Evolutionary conservation across 2,888 invertebrate genomes (phyloP), one percentile per base, ranked within the genome.

Genomic region (Syrphus vitripennis): DNA sequence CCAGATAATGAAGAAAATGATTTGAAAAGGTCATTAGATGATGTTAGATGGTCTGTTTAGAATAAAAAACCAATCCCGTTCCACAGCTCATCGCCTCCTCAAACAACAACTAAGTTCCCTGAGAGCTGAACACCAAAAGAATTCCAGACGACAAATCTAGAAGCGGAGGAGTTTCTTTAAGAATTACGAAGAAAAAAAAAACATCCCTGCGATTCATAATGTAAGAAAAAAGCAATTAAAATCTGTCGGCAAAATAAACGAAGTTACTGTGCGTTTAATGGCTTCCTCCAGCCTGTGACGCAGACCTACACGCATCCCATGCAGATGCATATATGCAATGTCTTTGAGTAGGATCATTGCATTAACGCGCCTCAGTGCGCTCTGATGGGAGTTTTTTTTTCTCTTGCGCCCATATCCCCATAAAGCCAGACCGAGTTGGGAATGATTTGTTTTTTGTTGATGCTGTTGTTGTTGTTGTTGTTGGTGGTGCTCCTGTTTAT

Each of bases 151-250:
- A 31, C 61, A 72, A 34, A 63, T 37, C 26, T 40, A 12, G 45
- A 77, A 82, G 86, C 77, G 86, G 86, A 86, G 86, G 86, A 86
- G 86, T 86, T 63, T 37, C 45, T 37, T 80, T 53, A 53, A 65
- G 34, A 75, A 10, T n/a, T n/a, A 61, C 29, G 24, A 31, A 57
- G 2, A 21, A 34, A 19, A 57, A 4, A 16, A 50, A 48, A 67
- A 67, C 40, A 55, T 21, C 42, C 61, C 16, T 40, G 21, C 34
- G 16, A 26, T 69, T 69, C 72, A 86, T 87, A 90, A 90, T n/a
- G n/a, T n/a, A n/a, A n/a, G n/a, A n/a, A 90, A 90, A 90, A 90
- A 90, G 90, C 91, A 91, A 90, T 90, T 91, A 90, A 91, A 90
- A 90, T 90, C 91, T 89, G 90, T 90, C 90, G 90, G 90, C 88